Conservation (phyloP, 2,888 invertebrate genomes). For the Caenorhabditis sp. region DNA sequence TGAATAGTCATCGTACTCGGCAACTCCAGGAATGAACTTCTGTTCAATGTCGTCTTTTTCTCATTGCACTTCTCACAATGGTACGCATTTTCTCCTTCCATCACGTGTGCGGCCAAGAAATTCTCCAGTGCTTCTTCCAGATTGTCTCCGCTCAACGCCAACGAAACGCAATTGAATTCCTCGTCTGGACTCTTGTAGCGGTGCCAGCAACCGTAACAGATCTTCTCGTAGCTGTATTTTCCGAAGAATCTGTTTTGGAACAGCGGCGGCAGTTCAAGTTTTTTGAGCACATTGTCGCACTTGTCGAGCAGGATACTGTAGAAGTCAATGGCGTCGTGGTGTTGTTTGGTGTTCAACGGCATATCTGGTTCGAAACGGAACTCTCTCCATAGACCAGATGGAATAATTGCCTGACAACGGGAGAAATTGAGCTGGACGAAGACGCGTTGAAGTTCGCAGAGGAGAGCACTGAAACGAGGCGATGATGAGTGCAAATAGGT, state of each 20-base stretch:
- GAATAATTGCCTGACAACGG: conserved; percentile 81
- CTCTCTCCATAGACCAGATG: conserved; percentile 81
- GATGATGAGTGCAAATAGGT: background rate
- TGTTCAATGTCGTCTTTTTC: conserved; percentile 81
- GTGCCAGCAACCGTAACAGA: conserved; percentile 82
- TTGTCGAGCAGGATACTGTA: conserved; percentile 82
- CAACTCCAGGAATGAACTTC: conserved; percentile 81
- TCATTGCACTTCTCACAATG: conserved; percentile 82
- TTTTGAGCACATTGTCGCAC: conserved; percentile 81
- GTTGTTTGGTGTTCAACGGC: conserved; percentile 82
- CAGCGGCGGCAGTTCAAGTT: conserved; percentile 80
- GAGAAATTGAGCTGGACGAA: conserved; percentile 82
- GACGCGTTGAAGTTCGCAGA: conserved; percentile 81
- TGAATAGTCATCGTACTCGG: conserved; percentile 82
- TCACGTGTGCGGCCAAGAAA: conserved; percentile 82
- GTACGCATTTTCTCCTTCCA: conserved; percentile 83
- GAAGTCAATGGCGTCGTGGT: conserved; percentile 82
- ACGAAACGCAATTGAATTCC: conserved; percentile 55
- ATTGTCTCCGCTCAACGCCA: conserved; percentile 58
- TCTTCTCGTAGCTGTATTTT: conserved; percentile 82
- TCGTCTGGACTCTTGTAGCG: conserved; percentile 71
- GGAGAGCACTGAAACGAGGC: conserved; percentile 69
- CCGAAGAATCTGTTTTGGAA: conserved; percentile 82
- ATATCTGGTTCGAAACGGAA: conserved; percentile 82
- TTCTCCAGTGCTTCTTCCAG: conserved; percentile 79